Base-by-base conservation (phyloP, 2,113 vertebrate genomes). In the Anthoscopus minutus region DNA sequence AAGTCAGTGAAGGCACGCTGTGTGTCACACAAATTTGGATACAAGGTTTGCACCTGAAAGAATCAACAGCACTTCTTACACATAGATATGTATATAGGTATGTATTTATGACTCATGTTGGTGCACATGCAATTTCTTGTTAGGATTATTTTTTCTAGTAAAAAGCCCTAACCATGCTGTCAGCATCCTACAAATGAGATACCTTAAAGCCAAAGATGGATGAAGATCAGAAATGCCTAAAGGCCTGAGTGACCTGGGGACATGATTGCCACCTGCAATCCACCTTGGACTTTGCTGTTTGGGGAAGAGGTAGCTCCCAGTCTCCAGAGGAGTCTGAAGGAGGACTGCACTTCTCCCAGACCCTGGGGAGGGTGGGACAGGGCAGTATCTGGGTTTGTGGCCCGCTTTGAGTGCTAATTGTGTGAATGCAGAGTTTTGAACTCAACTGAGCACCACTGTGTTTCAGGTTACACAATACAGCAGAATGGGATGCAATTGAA, bases 401-500 rank as follows among this genome's bases (percentile, higher is more conserved):
- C 35, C 48, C 42, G 38, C 20, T 70, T 88, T 62, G 5, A 2
- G 50, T 73, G n/a, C 42, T 70, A 69, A 83, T 69, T 83, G 50
- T 61, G n/a, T 40, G 72, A 84, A 93, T 37, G 31, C 44, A 65
- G 81, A 48, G 82, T 81, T 95, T 87, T 73, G 78, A 97, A 93
- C 74, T 86, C 91, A 97, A 78, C 93, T 71, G 94, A 93, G 92
- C 38, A 40, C 92, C 65, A 85, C 96, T 88, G 91, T 23, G 65
- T 97, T 97, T 96, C 85, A 94, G 95, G 90, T 96, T 96, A 78
- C 94, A 94, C 96, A 96, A 96, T 93, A 31, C 93, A 78, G 94
- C 81, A 97, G 93, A 97, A 96, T 92, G 93, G 69, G 90, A 66
- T 66, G 90, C 4, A 31, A 97, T 79, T 98, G 97, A 98, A 97